Evolutionary conservation across 1,140 invertebrate species (phyloP).

Genomic region (Gonatopus flavifemur): DNA sequence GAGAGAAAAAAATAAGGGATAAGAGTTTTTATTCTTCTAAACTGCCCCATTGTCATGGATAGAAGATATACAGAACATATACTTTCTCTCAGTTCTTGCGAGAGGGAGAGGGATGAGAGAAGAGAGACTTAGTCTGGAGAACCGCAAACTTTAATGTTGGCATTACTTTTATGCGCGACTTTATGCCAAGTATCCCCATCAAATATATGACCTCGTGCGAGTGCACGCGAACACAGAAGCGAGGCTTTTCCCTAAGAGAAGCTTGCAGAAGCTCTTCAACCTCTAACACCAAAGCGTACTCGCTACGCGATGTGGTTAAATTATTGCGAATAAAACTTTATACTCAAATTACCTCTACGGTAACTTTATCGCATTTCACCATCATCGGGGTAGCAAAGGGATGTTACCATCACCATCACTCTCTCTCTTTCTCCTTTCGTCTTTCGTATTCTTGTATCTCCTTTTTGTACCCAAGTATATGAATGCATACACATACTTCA

Average conservation of each 20-base stretch:
- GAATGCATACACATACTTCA: too few relatives aligned
- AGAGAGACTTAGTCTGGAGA: slow-evolving; percentile 41
- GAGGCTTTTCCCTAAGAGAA: slow-evolving; percentile 19
- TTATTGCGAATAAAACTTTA: slow-evolving; percentile 61
- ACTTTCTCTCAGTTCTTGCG: slow-evolving; percentile 14
- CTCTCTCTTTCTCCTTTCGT: too few relatives aligned
- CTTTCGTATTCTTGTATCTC: too few relatives aligned
- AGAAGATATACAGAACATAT: too few relatives aligned
- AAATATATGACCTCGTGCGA: slow-evolving; percentile 55
- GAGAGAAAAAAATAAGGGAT: too few relatives aligned
- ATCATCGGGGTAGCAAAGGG: slow-evolving; percentile 5
- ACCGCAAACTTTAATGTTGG: slow-evolving; percentile 59
- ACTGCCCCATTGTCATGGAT: too few relatives aligned
- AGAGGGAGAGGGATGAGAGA: slow-evolving; percentile 19
- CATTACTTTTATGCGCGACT: slow-evolving; percentile 60
- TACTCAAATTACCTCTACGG: slow-evolving; percentile 56
- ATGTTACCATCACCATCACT: too few relatives aligned
- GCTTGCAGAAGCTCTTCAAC: slow-evolving; percentile 1
- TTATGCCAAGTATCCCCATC: slow-evolving; percentile 60
- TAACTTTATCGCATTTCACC: slow-evolving; percentile 55
- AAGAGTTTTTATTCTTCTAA: too few relatives aligned
- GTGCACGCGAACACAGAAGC: slow-evolving; percentile 31
- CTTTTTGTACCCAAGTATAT: too few relatives aligned
- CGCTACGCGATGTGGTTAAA: slow-evolving; percentile 38
- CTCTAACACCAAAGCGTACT: slow-evolving; percentile 10